Percentiles rank a stretch among this genome's conserved stretches.
Conservation (phyloP, 2,113 vertebrate genomes). For the Euleptes europaea region DNA sequence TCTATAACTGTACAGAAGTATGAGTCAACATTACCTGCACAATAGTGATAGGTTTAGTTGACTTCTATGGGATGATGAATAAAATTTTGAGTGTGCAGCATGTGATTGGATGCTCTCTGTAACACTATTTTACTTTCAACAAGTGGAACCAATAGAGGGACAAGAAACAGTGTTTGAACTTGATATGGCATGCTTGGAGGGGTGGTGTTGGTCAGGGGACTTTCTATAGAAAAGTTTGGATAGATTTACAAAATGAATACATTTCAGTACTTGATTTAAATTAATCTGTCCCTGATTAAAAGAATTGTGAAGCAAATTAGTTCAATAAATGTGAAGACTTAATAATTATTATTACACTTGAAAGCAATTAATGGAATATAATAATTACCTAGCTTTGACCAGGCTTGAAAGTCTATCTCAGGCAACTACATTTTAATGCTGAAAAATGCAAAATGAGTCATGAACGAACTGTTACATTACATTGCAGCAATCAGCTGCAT, state of each 20-base stretch:
- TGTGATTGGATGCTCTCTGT: neutral
- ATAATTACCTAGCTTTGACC: constrained; percentile 10
- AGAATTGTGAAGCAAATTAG: constrained; percentile 19
- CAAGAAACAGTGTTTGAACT: neutral
- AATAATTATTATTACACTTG: constrained; percentile 24
- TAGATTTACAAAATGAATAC: neutral
- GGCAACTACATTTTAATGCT: constrained; percentile 1
- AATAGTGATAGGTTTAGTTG: neutral
- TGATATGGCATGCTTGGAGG: neutral
- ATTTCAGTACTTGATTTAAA: neutral
- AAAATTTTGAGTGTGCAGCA: neutral
- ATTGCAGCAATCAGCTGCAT: neutral
- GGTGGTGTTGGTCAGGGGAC: neutral
- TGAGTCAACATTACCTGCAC: neutral
- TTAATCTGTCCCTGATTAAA: constrained; percentile 17
- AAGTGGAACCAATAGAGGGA: neutral
- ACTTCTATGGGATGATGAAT: neutral
- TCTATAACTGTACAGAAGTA: neutral
- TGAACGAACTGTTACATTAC: neutral
- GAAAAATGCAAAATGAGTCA: constrained; percentile 32
- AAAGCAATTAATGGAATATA: constrained; percentile 31
- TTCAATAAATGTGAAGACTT: constrained; percentile 39
- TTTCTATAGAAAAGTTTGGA: constrained; percentile 3
- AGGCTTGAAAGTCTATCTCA: constrained; percentile 14
- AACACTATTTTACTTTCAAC: neutral